Evolutionary conservation across 2,888 invertebrate species (phyloP).

Genomic region (Temnothorax ravouxi): DNA sequence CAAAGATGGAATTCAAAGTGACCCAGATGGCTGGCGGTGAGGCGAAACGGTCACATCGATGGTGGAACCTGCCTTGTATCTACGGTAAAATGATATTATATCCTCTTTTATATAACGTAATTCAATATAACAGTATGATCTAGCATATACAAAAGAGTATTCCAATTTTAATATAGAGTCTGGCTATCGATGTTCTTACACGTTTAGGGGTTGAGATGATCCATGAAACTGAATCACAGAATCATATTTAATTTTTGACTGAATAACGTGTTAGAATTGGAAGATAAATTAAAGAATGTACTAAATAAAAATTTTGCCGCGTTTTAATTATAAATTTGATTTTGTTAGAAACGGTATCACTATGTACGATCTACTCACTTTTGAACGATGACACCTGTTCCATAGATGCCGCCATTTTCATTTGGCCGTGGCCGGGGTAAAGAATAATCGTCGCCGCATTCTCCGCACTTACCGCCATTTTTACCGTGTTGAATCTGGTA

Average conservation of each 20-base stretch:
- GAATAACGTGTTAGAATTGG: not conserved
- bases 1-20: constrained; percentile 87
- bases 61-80: constrained; percentile 79
- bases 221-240: not conserved
- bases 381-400: constrained; percentile 86
- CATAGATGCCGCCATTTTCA: constrained; percentile 88
- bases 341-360: not conserved
- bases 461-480: constrained; percentile 87
- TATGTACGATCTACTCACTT: constrained; percentile 78
- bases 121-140: not conserved
- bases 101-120: not conserved
- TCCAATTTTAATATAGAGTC: not conserved
- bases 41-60: constrained; percentile 82
- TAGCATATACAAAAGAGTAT: not conserved
- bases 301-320: not conserved
- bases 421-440: constrained; percentile 86
- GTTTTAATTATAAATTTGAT: not conserved
- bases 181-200: not conserved
- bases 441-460: constrained; percentile 88
- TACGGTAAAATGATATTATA: constrained; percentile 59
- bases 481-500: constrained; percentile 46
- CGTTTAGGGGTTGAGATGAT: not conserved
- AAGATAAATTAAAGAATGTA: not conserved
- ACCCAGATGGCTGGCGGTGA: constrained; percentile 87
- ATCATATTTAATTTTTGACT: not conserved